These are phyloP conservation scores for Larimichthys polyactis DNA, from an alignment of 2,113 vertebrate genomes.

Conservation along the genomic window DNA sequence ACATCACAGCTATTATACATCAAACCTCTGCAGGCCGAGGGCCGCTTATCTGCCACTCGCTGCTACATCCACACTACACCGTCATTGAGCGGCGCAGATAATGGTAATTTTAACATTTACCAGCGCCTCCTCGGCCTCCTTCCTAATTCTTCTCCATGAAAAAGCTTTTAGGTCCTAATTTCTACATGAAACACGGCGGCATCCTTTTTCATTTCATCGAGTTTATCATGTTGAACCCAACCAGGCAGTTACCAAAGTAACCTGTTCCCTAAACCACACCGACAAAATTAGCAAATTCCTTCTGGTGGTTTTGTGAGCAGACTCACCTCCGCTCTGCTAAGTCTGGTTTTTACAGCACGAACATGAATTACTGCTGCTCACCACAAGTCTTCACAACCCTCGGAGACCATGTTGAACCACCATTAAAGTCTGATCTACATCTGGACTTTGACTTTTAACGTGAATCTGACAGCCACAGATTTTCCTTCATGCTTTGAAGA, in stretches of 20 bases:
- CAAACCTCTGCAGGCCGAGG: slow-evolving; percentile 13
- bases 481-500: too few species aligned
- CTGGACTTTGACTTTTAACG: too few species aligned
- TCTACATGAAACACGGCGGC: not conserved
- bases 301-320: too few species aligned
- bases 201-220: not conserved
- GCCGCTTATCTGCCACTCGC: slow-evolving; percentile 28
- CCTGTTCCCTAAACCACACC: too few species aligned
- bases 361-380: too few species aligned
- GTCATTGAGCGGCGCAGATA: not conserved
- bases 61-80: not conserved
- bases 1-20: slow-evolving; percentile 44
- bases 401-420: too few species aligned
- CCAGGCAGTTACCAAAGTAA: too few species aligned
- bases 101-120: slow-evolving; percentile 52
- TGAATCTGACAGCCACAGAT: too few species aligned
- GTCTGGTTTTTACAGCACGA: not conserved
- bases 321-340: not conserved
- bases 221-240: too few species aligned
- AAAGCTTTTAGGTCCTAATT: not conserved
- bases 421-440: too few species aligned
- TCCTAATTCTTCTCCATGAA: not conserved
- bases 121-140: not conserved
- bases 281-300: too few species aligned
- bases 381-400: too few species aligned